Evolutionary conservation across 1,140 invertebrate genomes (phyloP), one percentile per base, ranked within the genome.

Genomic region (Gryllus bimaculatus): DNA sequence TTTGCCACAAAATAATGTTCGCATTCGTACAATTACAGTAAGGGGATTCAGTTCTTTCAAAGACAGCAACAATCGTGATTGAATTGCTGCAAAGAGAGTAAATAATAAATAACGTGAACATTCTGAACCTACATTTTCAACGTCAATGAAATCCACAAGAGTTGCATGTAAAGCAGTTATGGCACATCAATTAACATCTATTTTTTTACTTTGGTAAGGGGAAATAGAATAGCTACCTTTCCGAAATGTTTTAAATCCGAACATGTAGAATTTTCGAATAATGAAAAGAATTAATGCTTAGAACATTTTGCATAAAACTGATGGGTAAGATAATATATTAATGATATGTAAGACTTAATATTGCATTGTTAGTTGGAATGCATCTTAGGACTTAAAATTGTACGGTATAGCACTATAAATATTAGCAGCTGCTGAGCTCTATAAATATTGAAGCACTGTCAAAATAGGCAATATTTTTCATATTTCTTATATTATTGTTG

Each of bases 21-120:
- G 98, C 82, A 99, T 98, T 82, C 98, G 90, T 0, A 99, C 98
- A 49, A 95, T 94, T 8, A 99, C 96, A 80, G 97, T 94, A 74
- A 99, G 86, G 75, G 98, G 96, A 85, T 96, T 94, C 15, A 99
- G 87, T 79, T 98, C 93, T 85, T 99, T 96, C 82, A 99, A 96
- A n/a, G 98, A 99, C 8, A 99, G 96, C n/a, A 99, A 86, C 97
- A 99, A 98, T 81, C 98, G 91, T 0, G 98, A 98, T 84, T 99
- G 98, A 93, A 99, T 99, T 15, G 98, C 97, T 3, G 97, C 92
- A 8, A 97, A 96, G 82, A 99, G 86, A 2, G 95, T 95, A 86
- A 98, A 99, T 54, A 99, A 86, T 78, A 99, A 88, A 86, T 99
- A 99, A 85, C 99, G 98, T 21, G 96, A 97, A 85, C 96, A 95